phyloP scores from a whole-genome alignment of 2,797 vertebrate genomes.

The Channa striata region DNA sequence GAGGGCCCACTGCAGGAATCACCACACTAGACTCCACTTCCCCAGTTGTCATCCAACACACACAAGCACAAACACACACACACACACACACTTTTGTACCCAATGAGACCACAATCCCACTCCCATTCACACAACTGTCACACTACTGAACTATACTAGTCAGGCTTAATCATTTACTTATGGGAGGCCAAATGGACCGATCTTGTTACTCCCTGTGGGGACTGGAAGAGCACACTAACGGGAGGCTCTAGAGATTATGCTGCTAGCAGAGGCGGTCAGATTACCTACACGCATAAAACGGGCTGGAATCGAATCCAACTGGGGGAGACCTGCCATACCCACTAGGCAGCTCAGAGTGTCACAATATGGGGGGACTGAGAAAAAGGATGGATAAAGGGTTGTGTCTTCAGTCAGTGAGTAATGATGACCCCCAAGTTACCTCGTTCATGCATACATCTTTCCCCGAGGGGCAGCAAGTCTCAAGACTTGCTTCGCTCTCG shows the following conservation, averaged over 20 bases:
- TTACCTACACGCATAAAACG: constrained; percentile 71
- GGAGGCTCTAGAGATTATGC: constrained; percentile 62
- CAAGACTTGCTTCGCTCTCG: constrained; percentile 55
- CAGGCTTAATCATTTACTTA: constrained; percentile 80
- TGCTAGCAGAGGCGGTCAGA: constrained; percentile 63
- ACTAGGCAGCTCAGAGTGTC: constrained; percentile 64
- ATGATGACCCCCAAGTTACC: constrained; percentile 68
- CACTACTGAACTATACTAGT: constrained; percentile 57
- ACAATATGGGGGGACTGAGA: constrained; percentile 51
- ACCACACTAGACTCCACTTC: constrained; percentile 35
- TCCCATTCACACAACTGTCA: constrained; percentile 53
- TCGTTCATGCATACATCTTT: constrained; percentile 51
- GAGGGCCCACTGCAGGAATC: constrained; percentile 57
- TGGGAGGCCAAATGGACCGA: constrained; percentile 65
- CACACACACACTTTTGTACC: constrained; percentile 48
- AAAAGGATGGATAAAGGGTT: constrained; percentile 25
- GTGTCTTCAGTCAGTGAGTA: constrained; percentile 43
- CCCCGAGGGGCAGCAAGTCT: constrained; percentile 46
- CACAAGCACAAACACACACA: constrained; percentile 42
- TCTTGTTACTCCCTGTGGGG: constrained; percentile 75
- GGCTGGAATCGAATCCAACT: constrained; percentile 70
- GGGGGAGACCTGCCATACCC: constrained; percentile 51
- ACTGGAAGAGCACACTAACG: constrained; percentile 68
- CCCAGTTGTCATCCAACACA: constrained; percentile 50
- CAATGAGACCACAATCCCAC: constrained; percentile 51